These are phyloP conservation scores for Drosophila trichaetosa DNA, from an alignment of 2,888 invertebrate genomes.

Conservation along the genomic window DNA sequence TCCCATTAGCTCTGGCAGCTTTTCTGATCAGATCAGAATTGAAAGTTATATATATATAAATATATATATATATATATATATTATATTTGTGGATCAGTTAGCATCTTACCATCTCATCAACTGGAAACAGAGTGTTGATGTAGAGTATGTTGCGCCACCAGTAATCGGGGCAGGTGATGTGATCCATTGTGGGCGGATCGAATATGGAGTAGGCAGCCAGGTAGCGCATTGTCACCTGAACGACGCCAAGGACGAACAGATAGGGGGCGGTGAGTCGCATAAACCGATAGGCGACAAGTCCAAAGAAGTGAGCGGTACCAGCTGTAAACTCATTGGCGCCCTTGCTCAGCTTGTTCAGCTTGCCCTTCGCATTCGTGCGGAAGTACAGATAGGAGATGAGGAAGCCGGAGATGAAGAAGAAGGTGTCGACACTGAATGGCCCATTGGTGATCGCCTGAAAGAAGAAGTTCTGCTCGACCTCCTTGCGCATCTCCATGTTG, in stretches of 20 bases:
- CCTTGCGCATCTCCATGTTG: constrained; percentile 90
- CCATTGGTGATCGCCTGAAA: constrained; percentile 93
- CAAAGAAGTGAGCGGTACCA: constrained; percentile 90
- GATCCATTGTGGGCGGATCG: constrained; percentile 92
- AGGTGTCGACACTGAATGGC: constrained; percentile 92
- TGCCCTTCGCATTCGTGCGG: constrained; percentile 91
- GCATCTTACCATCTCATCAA: constrained; percentile 91
- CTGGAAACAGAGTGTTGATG: constrained; percentile 93
- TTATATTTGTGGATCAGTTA: neutral
- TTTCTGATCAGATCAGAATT: neutral
- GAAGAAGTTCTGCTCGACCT: constrained; percentile 91
- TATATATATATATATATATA: neutral
- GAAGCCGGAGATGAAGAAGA: constrained; percentile 93
- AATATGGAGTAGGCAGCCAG: constrained; percentile 92
- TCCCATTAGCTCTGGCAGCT: neutral
- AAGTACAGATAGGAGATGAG: constrained; percentile 94
- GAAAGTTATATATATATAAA: neutral
- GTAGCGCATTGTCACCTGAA: constrained; percentile 95
- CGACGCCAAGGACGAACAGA: constrained; percentile 92
- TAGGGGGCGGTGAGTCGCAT: constrained; percentile 93
- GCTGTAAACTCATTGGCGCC: constrained; percentile 88
- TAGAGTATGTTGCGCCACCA: constrained; percentile 96
- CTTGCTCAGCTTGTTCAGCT: constrained; percentile 88
- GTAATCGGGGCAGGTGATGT: constrained; percentile 92
- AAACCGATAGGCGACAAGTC: constrained; percentile 91